phyloP scores from a whole-genome alignment of 2,888 invertebrate genomes.

The Pterostichus madidus region DNA sequence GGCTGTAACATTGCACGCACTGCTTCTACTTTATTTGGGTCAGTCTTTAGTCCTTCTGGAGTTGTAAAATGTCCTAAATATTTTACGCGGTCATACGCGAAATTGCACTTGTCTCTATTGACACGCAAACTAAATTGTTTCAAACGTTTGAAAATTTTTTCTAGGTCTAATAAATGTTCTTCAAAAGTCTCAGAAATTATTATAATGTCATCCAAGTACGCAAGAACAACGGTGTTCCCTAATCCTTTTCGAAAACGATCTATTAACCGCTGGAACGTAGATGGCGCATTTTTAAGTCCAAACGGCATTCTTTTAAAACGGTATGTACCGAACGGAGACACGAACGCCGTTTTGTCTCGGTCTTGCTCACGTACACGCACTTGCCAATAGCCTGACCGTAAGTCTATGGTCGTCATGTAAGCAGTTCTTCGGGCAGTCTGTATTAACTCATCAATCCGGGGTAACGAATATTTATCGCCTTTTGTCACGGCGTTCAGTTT shows the following conservation, averaged over 20 bases:
- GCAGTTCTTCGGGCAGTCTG: neutral
- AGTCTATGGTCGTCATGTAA: constrained; percentile 33
- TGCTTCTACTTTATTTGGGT: neutral
- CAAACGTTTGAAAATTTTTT: constrained; percentile 60
- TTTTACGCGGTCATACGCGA: constrained; percentile 13
- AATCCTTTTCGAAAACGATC: constrained; percentile 2
- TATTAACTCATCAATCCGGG: constrained; percentile 23
- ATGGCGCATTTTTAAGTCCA: neutral
- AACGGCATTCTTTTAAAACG: constrained; percentile 8
- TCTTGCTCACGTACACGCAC: constrained; percentile 1
- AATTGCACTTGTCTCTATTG: constrained; percentile 49
- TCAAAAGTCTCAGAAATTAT: neutral
- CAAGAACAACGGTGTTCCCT: neutral
- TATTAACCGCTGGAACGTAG: constrained; percentile 2
- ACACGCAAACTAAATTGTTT: constrained; percentile 57
- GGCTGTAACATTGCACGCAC: too few relatives aligned
- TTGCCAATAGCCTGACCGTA: constrained; percentile 10
- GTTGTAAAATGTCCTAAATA: constrained; percentile 59
- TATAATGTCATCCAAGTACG: constrained; percentile 6
- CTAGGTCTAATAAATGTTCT: constrained; percentile 38
- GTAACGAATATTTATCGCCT: constrained; percentile 1
- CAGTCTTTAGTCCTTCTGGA: neutral
- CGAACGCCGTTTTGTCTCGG: constrained; percentile 23
- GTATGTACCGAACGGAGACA: neutral
- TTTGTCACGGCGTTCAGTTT: constrained; percentile 60